Base-by-base conservation (phyloP, 2,888 invertebrate species). In the Thereva nobilitata region DNA sequence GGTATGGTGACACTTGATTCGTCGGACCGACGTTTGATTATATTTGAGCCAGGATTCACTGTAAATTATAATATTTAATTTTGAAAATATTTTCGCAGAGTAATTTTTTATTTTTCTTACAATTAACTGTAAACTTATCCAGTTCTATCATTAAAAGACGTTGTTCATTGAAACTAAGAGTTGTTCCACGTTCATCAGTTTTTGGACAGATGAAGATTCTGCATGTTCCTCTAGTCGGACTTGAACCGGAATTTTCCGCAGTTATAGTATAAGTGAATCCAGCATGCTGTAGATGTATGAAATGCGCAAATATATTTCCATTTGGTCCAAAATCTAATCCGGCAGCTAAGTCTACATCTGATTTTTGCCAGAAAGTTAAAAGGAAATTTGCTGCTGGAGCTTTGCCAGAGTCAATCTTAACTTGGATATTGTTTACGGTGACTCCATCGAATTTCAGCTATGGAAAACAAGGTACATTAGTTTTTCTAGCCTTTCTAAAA, bases 1-100 rank as follows among this genome's bases (percentile, higher is more conserved):
- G 92, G 92, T 75, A 92, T 90, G 7, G 92, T 93, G 40, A 94
- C 88, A 0, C 90, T 87, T 0, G 93, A 92, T 9, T 90, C 86
- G 0, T 82, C 77, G 2, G 92, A 92, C 45, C 81, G 78, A 5
- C 90, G 87, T 0, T 82, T 84, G 66, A 94, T 84, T 0, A 83
- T 85, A 77, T 89, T 91, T 71, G 80, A 80, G 5, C 91, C 91
- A 3, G 87, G 84, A 55, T 83, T 82, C 72, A 93, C 92, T 92
- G 6, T 42, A 64, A 23, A 23, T 23, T 23, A 34, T 12, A 42
- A 6, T 42, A 42, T 56, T 41, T 34, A 5, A 23, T 8, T 9
- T 10, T 54, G 4, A 41, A 50, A 34, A 49, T 9, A 49, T 23
- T 9, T 57, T 34, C 23, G 45, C 8, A n/a, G 34, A 34, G 50